These are phyloP conservation scores for Muschampia plurimacula DNA, from an alignment of 2,888 invertebrate species.

Conservation along the genomic window DNA sequence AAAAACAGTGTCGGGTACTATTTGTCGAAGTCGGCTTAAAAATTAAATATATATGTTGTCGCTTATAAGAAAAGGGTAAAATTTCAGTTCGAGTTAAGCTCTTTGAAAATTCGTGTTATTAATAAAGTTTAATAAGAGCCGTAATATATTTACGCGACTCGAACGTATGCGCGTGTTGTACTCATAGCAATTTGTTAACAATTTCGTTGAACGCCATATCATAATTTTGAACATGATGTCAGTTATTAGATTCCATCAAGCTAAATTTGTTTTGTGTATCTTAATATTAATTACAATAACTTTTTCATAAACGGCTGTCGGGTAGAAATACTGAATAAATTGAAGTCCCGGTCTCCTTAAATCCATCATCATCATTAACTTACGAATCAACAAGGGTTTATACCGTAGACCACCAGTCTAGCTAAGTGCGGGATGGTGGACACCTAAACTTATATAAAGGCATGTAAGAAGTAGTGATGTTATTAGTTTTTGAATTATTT, in stretches of 20 bases:
- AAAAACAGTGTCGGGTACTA: too few species aligned
- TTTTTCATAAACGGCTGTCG: slow-evolving; percentile 1
- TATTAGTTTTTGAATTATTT: too few species aligned
- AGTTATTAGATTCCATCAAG: slow-evolving; percentile 36
- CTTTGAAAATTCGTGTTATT: slow-evolving; percentile 28
- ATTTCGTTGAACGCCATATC: slow-evolving; percentile 25
- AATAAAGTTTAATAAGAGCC: slow-evolving; percentile 34
- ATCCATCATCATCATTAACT: too few species aligned
- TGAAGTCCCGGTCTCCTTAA: neutral
- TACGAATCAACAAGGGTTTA: too few species aligned
- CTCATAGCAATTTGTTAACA: slow-evolving; percentile 32
- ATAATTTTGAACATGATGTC: slow-evolving; percentile 25
- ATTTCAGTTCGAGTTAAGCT: slow-evolving; percentile 25
- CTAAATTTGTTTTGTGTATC: neutral
- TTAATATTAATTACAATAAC: neutral
- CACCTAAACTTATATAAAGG: too few species aligned
- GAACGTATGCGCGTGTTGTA: slow-evolving; percentile 17
- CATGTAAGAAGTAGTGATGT: too few species aligned
- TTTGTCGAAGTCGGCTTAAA: too few species aligned
- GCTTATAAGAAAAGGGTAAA: slow-evolving; percentile 10
- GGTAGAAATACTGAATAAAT: neutral
- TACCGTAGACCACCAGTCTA: too few species aligned
- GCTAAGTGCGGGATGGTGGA: too few species aligned
- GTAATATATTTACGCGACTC: slow-evolving; percentile 33
- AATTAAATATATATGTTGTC: too few species aligned